phyloP scores from a whole-genome alignment of 1,140 invertebrate species.

The Drosophila lacertosa region DNA sequence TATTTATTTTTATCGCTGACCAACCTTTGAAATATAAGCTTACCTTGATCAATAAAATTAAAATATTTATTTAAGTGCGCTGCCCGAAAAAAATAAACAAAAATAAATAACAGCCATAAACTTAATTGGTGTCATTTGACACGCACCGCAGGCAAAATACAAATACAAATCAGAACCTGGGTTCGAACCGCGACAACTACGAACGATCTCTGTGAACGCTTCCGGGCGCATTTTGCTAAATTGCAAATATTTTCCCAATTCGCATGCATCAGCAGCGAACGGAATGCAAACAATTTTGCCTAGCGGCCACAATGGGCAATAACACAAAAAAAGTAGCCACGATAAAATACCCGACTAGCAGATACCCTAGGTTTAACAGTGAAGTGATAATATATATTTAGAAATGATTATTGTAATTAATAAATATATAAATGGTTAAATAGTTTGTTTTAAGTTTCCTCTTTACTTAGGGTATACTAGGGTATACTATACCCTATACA shows the following conservation, averaged over 20 bases:
- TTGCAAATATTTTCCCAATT: conserved; percentile 81
- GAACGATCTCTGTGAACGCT: conserved; percentile 55
- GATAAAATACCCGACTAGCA: neutral
- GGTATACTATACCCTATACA: no score
- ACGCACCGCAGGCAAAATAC: conserved; percentile 56
- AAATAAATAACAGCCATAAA: conserved; percentile 17
- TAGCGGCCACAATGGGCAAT: conserved; percentile 55
- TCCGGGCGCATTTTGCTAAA: conserved; percentile 79
- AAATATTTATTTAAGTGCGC: neutral
- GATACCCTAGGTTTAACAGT: neutral
- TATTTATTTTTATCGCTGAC: no score
- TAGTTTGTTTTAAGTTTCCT: no score
- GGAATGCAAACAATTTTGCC: conserved; percentile 78
- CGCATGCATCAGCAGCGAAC: conserved; percentile 78
- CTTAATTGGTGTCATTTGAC: conserved; percentile 73
- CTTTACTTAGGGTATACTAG: no score
- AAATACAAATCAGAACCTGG: conserved; percentile 42
- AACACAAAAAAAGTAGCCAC: conserved; percentile 28
- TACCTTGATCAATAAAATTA: neutral
- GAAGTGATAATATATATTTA: neutral
- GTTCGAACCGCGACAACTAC: conserved; percentile 21
- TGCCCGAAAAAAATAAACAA: neutral
- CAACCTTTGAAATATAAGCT: no score
- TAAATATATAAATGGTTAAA: no score
- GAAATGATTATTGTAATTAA: neutral